Conservation (phyloP, 2,797 vertebrate species). For the Pseudochromis fuscus region DNA sequence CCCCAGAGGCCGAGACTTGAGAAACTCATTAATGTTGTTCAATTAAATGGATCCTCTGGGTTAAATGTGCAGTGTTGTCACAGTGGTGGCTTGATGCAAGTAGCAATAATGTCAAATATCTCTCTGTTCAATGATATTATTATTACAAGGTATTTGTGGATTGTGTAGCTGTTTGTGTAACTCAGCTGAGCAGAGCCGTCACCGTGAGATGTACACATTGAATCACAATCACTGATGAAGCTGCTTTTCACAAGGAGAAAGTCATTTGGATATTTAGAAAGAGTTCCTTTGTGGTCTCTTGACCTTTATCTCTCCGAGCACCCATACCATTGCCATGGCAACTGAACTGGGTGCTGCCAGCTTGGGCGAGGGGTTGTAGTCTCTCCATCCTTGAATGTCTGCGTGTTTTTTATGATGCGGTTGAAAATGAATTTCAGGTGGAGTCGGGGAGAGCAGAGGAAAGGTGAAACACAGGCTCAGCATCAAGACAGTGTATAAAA, state of each 20-base stretch:
- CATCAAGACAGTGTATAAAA: no score
- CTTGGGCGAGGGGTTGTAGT: constrained; percentile 40
- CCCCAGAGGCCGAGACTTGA: constrained; percentile 33
- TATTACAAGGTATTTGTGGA: neutral
- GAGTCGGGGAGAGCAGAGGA: neutral
- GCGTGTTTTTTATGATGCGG: neutral
- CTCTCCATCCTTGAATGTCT: constrained; percentile 26
- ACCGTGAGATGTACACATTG: neutral
- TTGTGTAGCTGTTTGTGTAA: constrained; percentile 4
- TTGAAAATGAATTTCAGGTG: neutral
- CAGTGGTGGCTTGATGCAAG: neutral
- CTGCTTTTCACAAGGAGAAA: no score
- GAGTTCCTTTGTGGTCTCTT: constrained; percentile 61
- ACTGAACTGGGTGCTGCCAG: constrained; percentile 63
- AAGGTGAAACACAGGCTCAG: no score
- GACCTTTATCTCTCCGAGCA: constrained; percentile 76
- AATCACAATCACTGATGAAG: neutral
- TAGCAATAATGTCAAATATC: constrained; percentile 5
- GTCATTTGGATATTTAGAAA: constrained; percentile 42
- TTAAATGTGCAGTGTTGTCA: neutral
- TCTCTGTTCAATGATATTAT: neutral
- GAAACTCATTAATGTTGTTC: constrained; percentile 47
- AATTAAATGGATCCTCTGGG: constrained; percentile 19
- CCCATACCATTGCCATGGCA: constrained; percentile 77
- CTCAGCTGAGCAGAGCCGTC: constrained; percentile 4